phyloP scores from a whole-genome alignment of 2,113 vertebrate genomes.

The Melanocharis versteri region DNA sequence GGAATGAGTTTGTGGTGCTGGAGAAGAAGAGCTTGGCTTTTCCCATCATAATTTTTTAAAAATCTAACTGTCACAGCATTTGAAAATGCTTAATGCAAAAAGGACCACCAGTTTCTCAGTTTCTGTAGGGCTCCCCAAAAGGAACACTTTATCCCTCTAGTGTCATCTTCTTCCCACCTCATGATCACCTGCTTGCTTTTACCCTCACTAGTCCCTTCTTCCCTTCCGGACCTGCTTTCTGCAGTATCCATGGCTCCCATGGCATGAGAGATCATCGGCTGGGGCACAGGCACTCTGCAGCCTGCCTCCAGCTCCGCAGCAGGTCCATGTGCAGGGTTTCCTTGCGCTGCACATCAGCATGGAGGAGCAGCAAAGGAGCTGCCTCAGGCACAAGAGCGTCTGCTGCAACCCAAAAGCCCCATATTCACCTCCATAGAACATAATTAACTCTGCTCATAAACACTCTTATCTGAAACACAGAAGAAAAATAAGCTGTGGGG shows the following conservation, averaged over 20 bases:
- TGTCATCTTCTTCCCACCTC: background rate
- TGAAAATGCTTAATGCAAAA: slow-evolving; percentile 47
- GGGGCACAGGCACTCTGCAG: background rate
- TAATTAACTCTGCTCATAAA: slow-evolving; percentile 50
- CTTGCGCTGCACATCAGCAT: background rate
- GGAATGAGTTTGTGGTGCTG: background rate
- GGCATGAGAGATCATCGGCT: background rate
- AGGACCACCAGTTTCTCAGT: slow-evolving; percentile 11
- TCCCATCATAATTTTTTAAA: slow-evolving; percentile 29
- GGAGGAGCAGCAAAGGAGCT: background rate
- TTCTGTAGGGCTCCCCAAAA: background rate
- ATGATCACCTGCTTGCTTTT: background rate
- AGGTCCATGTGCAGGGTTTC: background rate
- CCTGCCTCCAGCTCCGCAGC: background rate
- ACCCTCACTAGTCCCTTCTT: background rate
- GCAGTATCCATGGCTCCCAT: background rate
- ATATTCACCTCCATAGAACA: slow-evolving; percentile 8
- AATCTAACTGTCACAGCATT: slow-evolving; percentile 48
- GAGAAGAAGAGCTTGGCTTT: slow-evolving; percentile 21
- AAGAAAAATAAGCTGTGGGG: slow-evolving; percentile 48
- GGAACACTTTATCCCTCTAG: background rate
- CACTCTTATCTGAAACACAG: slow-evolving; percentile 36
- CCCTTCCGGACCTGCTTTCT: background rate
- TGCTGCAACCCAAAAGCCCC: background rate
- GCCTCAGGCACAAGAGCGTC: background rate